Conservation (phyloP, 23 tunicate species). For the Ascidia mentula region DNA sequence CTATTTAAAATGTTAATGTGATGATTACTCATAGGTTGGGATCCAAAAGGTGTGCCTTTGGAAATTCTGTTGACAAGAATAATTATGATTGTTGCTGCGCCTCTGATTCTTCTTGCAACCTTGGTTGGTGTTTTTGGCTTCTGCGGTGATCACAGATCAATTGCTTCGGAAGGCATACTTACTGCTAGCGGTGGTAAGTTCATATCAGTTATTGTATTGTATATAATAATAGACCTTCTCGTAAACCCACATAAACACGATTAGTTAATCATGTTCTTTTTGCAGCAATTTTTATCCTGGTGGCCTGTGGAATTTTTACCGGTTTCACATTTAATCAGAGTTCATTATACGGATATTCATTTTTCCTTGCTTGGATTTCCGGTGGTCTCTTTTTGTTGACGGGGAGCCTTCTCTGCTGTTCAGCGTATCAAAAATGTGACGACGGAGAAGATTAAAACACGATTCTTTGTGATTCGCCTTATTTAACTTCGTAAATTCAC, state of each 20-base stretch:
- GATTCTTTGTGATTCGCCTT: no score
- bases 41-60: background rate
- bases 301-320: slow-evolving; percentile 40
- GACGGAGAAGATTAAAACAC: no score
- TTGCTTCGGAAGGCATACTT: background rate
- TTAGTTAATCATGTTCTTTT: no score
- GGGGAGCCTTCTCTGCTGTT: slow-evolving; percentile 9
- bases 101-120: slow-evolving; percentile 21
- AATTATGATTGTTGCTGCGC: slow-evolving; percentile 32
- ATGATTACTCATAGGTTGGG: no score
- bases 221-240: no score
- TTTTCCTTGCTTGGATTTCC: slow-evolving; percentile 54
- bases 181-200: background rate
- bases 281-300: slow-evolving; percentile 25
- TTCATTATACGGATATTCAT: slow-evolving; percentile 30
- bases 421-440: no score
- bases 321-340: slow-evolving; percentile 5
- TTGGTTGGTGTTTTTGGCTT: slow-evolving; percentile 17
- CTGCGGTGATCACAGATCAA: no score
- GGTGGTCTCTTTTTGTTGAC: slow-evolving; percentile 37
- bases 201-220: no score
- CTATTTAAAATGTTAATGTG: no score
- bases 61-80: slow-evolving; percentile 35
- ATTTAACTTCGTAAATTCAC: no score
- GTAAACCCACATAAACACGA: no score